These are phyloP conservation scores for Hirtodrosophila cameraria DNA, from an alignment of 2,888 invertebrate genomes.

Conservation along the genomic window DNA sequence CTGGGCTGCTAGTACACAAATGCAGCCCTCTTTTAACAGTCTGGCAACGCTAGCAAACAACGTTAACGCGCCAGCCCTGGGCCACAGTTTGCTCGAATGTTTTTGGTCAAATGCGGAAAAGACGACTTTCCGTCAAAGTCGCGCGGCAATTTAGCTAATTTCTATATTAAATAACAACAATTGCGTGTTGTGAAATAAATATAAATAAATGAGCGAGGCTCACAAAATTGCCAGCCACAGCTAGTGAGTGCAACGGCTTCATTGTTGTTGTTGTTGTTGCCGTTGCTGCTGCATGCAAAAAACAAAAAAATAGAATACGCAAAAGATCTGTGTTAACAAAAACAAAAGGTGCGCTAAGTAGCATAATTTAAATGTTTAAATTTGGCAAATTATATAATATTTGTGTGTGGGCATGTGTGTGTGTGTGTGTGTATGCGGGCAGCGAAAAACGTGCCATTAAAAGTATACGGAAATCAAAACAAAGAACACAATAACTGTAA, in stretches of 20 bases:
- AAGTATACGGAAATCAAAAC: slow-evolving; percentile 1
- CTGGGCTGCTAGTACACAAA: slow-evolving; percentile 9
- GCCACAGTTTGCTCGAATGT: slow-evolving; percentile 22
- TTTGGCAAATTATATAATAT: slow-evolving; percentile 59
- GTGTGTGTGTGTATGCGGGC: too few relatives aligned
- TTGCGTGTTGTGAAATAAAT: slow-evolving; percentile 24
- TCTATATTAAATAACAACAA: slow-evolving; percentile 50
- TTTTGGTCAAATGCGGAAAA: slow-evolving; percentile 23
- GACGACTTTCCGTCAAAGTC: slow-evolving; percentile 25
- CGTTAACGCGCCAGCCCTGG: slow-evolving; percentile 22
- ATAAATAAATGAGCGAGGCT: slow-evolving; percentile 40
- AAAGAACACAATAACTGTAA: not conserved
- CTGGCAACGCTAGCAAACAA: slow-evolving; percentile 18
- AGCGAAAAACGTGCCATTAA: slow-evolving; percentile 6
- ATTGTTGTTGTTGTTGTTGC: slow-evolving; percentile 26
- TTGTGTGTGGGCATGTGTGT: not conserved
- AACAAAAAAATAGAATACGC: slow-evolving; percentile 26
- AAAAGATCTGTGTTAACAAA: slow-evolving; percentile 66
- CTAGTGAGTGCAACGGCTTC: slow-evolving; percentile 27
- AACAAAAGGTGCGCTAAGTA: slow-evolving; percentile 64
- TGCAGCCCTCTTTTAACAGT: not conserved
- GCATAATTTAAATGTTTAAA: slow-evolving; percentile 48
- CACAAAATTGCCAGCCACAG: slow-evolving; percentile 3
- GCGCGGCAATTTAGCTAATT: slow-evolving; percentile 48
- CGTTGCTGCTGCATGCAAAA: slow-evolving; percentile 16